A percentile compares a stretch with the other conserved stretches of the same genome.
Evolutionary conservation across 2,113 vertebrate genomes (phyloP).

Genomic region (Anser brachyrhynchus): DNA sequence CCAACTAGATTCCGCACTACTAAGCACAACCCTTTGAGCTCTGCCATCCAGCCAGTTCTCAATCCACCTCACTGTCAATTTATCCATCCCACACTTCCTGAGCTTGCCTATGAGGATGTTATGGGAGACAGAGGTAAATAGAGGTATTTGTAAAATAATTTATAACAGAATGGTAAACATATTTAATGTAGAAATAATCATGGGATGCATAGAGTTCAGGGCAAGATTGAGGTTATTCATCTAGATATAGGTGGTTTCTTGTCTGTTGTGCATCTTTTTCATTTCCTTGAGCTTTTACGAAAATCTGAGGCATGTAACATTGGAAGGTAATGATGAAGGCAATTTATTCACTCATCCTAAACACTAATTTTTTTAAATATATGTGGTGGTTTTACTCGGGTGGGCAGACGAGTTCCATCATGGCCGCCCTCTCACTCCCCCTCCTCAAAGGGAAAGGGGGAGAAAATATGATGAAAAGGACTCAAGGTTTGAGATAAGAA

Average conservation of each 20-base stretch:
- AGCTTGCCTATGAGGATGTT: too few relatives aligned
- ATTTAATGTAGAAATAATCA: not conserved
- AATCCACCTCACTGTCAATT: too few relatives aligned
- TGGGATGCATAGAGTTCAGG: not conserved
- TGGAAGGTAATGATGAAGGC: not conserved
- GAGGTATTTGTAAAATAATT: slow-evolving; percentile 43
- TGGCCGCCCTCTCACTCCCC: too few relatives aligned
- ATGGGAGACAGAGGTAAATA: not conserved
- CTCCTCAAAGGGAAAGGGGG: too few relatives aligned
- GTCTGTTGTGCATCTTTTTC: not conserved
- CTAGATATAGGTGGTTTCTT: not conserved
- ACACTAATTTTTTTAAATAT: not conserved
- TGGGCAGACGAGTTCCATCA: too few relatives aligned
- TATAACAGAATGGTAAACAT: slow-evolving; percentile 33
- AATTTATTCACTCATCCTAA: not conserved
- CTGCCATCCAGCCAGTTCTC: too few relatives aligned
- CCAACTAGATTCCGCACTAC: too few relatives aligned
- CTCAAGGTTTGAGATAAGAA: too few relatives aligned
- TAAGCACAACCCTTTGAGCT: too few relatives aligned
- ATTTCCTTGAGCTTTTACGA: not conserved
- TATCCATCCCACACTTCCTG: too few relatives aligned
- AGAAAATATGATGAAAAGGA: too few relatives aligned
- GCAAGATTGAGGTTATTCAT: not conserved
- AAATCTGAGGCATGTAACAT: not conserved
- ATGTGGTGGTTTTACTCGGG: too few relatives aligned